A percentile compares a stretch with the other conserved stretches of the same genome.
Evolutionary conservation across 2,888 invertebrate genomes (phyloP).

Genomic region (Acanthosepion lycidas): DNA sequence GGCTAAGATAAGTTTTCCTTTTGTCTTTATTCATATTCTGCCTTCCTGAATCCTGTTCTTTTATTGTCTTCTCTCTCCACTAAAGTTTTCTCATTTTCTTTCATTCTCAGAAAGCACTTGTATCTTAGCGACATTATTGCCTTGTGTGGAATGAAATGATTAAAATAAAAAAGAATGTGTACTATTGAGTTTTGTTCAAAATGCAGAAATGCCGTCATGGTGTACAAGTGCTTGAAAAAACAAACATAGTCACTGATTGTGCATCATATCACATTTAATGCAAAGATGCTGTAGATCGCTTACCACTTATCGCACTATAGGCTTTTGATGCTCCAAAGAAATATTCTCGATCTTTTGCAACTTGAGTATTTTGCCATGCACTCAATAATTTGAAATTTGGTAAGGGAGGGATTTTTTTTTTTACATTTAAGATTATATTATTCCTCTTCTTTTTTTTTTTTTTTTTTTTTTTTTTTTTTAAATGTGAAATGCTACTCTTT

Average conservation of each 20-base stretch:
- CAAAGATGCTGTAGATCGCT: neutral
- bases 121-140: too few species aligned
- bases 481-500: neutral
- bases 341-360: neutral
- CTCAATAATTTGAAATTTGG: constrained; percentile 13
- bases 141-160: too few species aligned
- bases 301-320: neutral
- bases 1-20: too few species aligned
- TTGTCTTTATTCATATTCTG: too few species aligned
- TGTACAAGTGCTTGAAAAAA: neutral
- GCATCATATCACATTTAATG: neutral
- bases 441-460: neutral
- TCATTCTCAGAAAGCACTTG: too few species aligned
- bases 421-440: neutral
- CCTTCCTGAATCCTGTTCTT: too few species aligned
- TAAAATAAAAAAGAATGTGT: too few species aligned
- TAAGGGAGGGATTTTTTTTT: neutral
- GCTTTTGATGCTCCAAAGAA: neutral
- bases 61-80: too few species aligned
- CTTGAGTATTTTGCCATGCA: neutral
- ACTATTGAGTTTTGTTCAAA: neutral
- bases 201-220: neutral
- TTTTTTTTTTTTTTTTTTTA: neutral
- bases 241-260: neutral
- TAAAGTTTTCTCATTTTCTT: too few species aligned